These are phyloP conservation scores for Silvanus unidentatus DNA, from an alignment of 2,888 invertebrate genomes.

Conservation along the genomic window DNA sequence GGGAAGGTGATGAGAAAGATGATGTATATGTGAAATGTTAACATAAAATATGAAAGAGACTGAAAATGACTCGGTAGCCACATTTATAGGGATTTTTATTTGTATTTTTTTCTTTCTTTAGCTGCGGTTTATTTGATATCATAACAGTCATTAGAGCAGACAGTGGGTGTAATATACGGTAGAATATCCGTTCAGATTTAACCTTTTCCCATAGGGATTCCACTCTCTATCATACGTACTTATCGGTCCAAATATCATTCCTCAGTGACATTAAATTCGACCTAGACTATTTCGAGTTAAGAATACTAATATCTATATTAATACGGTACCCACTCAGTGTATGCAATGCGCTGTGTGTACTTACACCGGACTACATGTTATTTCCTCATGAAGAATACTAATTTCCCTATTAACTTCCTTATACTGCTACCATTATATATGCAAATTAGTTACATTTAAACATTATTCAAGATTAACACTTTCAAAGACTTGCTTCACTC, in stretches of 20 bases:
- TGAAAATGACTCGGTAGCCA: not conserved
- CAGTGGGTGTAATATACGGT: conserved; percentile 28
- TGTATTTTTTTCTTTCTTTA: conserved; percentile 25
- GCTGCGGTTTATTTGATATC: conserved; percentile 28
- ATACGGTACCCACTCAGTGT: conserved; percentile 4
- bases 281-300: conserved; percentile 19
- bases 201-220: conserved; percentile 20
- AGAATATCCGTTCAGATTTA: conserved; percentile 27
- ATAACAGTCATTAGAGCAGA: conserved; percentile 29
- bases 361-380: conserved; percentile 3
- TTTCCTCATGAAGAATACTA: conserved; percentile 5
- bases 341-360: conserved; percentile 2
- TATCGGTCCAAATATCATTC: conserved; percentile 21
- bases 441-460: conserved; percentile 3
- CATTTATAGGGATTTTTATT: conserved; percentile 24
- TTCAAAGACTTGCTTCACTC: not conserved
- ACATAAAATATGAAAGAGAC: too few species aligned
- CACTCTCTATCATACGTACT: conserved; percentile 22
- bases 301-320: conserved; percentile 23
- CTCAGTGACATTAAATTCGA: conserved; percentile 22
- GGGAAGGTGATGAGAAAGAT: too few species aligned
- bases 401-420: conserved; percentile 5
- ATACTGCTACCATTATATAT: not conserved
- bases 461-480: conserved; percentile 2
- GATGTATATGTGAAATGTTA: too few species aligned